Base-by-base conservation (phyloP, 2,888 invertebrate genomes). In the Tenthredo livida region DNA sequence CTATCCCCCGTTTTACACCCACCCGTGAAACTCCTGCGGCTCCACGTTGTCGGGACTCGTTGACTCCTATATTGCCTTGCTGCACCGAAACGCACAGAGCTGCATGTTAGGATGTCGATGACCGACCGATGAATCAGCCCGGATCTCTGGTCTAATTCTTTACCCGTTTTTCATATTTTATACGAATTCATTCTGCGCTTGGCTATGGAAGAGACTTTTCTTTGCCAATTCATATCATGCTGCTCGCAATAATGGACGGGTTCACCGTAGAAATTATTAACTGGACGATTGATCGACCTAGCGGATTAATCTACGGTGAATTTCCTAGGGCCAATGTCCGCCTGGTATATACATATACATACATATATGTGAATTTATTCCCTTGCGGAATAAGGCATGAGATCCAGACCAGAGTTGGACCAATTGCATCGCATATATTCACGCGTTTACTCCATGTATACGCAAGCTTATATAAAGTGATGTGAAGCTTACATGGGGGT, bases 51-150 rank as follows among this genome's bases (percentile, higher is more conserved):
- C 77, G 54, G 40, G 77, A 33, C 50, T 50, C 47, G 77, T 54
- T 77, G 77, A 77, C 77, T 50, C 72, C 72, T 73, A 50, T 73
- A 50, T 33, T 54, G 77, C 77, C 54, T 54, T 77, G 77, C 77
- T 77, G 77, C 77, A 50, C 54, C 33, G 77, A 17, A 50, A 50
- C 33, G 50, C 54, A 77, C 33, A 10, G 50, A 12, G 15, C 15
- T 47, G 47, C 47, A 47, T 1, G 47, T 17, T 17, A 50, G 77
- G 50, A 77, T 77, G 54, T 77, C 77, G 77, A 77, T 54, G 77
- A 50, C 47, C 77, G 54, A 54, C 29, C 6, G 29, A 29, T 15
- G 29, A 29, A 40, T 15, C 50, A 54, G 33, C 21, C 17, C n/a
- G 17, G 77, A n/a, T 40, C 73, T 73, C 43, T 17, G 67, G 6